Conservation (phyloP, 2,888 invertebrate genomes). For the Galerucella pusilla region DNA sequence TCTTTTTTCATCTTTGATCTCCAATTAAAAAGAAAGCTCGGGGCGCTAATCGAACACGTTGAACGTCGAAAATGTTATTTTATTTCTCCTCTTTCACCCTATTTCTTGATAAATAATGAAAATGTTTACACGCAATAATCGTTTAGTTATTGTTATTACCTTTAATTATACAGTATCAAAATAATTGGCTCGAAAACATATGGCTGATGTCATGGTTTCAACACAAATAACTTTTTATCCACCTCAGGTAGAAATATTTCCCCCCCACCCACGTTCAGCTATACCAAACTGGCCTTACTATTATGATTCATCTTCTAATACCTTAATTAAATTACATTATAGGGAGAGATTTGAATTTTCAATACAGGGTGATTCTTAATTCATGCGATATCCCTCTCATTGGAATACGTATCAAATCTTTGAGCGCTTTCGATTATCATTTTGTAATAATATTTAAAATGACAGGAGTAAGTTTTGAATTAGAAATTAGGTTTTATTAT, state of each 20-base stretch:
- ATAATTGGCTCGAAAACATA: conserved; percentile 15
- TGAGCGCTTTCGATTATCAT: too few relatives aligned
- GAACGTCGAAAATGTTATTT: too few relatives aligned
- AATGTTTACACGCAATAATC: conserved; percentile 10
- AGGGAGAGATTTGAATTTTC: not conserved
- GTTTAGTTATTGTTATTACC: conserved; percentile 2
- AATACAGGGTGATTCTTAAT: not conserved
- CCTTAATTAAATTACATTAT: not conserved
- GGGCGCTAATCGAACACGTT: too few relatives aligned
- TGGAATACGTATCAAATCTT: too few relatives aligned
- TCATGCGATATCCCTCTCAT: too few relatives aligned
- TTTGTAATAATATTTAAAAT: too few relatives aligned
- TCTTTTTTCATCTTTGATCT: too few relatives aligned
- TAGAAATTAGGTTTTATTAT: too few relatives aligned
- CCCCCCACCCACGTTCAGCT: not conserved
- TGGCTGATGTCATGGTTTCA: conserved; percentile 23
- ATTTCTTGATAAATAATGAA: not conserved
- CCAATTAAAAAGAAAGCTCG: too few relatives aligned
- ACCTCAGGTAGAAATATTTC: conserved; percentile 20
- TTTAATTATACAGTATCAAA: conserved; percentile 11
- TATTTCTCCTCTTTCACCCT: not conserved
- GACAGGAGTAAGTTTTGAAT: too few relatives aligned
- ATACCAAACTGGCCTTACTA: not conserved
- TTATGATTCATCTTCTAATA: not conserved
- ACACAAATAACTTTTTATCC: conserved; percentile 8